Evolutionary conservation across 2,113 vertebrate genomes (phyloP), one percentile per base, ranked within the genome.

Genomic region (Emydocephalus ijimae): DNA sequence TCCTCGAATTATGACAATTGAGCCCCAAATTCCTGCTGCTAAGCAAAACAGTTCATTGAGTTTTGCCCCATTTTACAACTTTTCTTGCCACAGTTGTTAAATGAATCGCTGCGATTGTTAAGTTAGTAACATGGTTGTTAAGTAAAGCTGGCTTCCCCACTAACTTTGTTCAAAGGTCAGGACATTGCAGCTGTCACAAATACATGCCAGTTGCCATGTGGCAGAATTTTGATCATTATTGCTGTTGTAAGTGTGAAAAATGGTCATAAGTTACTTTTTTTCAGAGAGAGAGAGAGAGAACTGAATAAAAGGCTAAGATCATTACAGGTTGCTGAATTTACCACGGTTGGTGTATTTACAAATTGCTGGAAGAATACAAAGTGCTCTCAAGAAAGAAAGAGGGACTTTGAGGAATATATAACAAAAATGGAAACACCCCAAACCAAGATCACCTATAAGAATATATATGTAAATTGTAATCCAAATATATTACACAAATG

Each of bases 281-380:
- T 29, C 24, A 26, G 6, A 57, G 21, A 3, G 56, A 57, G 56
- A 57, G 56, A 57, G 24, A 26, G 1, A 61, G 61, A 64, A 92
- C 52, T 43, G 8, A 81, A 89, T 50, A 81, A 3, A 74, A 88
- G 29, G 5, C 91, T 34, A 92, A 94, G 90, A 61, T 69, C 91
- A 88, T 45, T 26, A 59, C 81, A 92, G 92, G 56, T 10, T 11
- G 91, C 90, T 92, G 88, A 55, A 74, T 74, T 74, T 74, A 74
- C 69, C 15, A 39, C 39, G 14, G 69, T 39, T 74, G n/a, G 20
- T 39, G 15, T 39, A 74, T 74, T 39, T 74, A 34, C 69, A 74
- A 74, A 74, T 74, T 74, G n/a, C 6, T 74, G n/a, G n/a, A 74
- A 39, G 69, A 39, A 39, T 74, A 74, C 34, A 39, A 74, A 39